Percentiles rank a stretch among this genome's conserved stretches.
phyloP scores from a whole-genome alignment of 30 jellyfish, hydroid and myxozoan species.

The Sanderia malayensis region DNA sequence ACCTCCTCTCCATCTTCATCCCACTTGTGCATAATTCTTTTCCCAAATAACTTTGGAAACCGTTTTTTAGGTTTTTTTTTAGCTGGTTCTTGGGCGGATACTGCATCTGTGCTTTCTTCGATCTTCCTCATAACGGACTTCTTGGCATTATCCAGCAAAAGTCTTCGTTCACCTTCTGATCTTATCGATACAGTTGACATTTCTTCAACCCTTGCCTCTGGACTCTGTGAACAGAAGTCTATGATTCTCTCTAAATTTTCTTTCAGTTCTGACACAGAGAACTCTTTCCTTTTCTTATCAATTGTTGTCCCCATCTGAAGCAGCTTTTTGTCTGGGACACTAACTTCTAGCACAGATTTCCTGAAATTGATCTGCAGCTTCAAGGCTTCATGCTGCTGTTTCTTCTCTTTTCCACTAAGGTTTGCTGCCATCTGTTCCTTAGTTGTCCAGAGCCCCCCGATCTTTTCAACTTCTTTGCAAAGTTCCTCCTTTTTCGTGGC shows the following conservation, averaged over 20 bases:
- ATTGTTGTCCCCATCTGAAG: slow-evolving; percentile 17
- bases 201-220: slow-evolving; percentile 9
- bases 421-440: slow-evolving; percentile 11
- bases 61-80: slow-evolving; percentile 4
- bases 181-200: background rate
- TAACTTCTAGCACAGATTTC: slow-evolving; percentile 9
- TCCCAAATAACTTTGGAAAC: slow-evolving; percentile 38
- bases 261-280: background rate
- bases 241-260: slow-evolving; percentile 1
- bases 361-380: slow-evolving; percentile 29
- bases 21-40: slow-evolving; percentile 22
- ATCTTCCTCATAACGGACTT: background rate
- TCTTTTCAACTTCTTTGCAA: slow-evolving; percentile 11
- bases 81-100: background rate
- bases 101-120: background rate
- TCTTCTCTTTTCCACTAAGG: background rate
- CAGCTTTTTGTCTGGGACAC: slow-evolving; percentile 17
- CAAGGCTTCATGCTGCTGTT: background rate
- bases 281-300: background rate
- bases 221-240: background rate
- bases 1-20: slow-evolving; percentile 34
- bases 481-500: background rate
- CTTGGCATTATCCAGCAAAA: slow-evolving; percentile 7
- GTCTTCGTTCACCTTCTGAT: background rate
- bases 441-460: slow-evolving; percentile 33